phyloP scores from a whole-genome alignment of 2,888 invertebrate species.

The Eurytoma adleriae region DNA sequence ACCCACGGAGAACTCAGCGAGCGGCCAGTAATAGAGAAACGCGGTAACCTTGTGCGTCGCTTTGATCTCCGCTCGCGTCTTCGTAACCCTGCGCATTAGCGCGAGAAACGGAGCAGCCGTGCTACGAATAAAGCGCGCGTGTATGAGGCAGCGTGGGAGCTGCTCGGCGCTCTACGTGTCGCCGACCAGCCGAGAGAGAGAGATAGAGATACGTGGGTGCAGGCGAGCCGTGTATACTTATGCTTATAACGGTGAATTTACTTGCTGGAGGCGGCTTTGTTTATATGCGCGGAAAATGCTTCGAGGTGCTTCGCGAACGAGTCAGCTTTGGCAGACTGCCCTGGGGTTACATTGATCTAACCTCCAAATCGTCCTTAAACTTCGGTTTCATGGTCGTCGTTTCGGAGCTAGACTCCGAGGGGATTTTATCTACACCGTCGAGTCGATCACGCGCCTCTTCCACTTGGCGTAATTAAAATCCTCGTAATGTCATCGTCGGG shows the following conservation, averaged over 20 bases:
- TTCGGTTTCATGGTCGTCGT: background rate
- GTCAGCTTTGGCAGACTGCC: background rate
- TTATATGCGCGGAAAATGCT: background rate
- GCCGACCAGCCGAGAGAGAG: background rate
- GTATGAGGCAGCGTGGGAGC: too few relatives aligned
- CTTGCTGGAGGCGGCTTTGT: background rate
- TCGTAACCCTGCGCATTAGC: background rate
- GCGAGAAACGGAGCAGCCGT: background rate
- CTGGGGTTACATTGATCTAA: conserved; percentile 45
- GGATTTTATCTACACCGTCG: too few relatives aligned
- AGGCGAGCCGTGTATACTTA: background rate
- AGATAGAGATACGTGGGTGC: background rate
- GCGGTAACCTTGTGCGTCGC: conserved; percentile 34
- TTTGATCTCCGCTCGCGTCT: background rate
- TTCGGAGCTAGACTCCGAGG: too few relatives aligned
- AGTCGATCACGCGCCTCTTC: too few relatives aligned
- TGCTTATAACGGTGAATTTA: background rate
- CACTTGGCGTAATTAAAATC: too few relatives aligned
- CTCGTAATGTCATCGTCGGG: too few relatives aligned
- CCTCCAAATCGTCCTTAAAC: conserved; percentile 47
- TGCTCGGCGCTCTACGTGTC: background rate
- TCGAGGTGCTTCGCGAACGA: background rate
- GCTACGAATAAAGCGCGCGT: too few relatives aligned
- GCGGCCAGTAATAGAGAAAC: conserved; percentile 17
- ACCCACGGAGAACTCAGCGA: background rate